phyloP scores from a whole-genome alignment of 2,888 invertebrate species.

The Acleris sparsana region DNA sequence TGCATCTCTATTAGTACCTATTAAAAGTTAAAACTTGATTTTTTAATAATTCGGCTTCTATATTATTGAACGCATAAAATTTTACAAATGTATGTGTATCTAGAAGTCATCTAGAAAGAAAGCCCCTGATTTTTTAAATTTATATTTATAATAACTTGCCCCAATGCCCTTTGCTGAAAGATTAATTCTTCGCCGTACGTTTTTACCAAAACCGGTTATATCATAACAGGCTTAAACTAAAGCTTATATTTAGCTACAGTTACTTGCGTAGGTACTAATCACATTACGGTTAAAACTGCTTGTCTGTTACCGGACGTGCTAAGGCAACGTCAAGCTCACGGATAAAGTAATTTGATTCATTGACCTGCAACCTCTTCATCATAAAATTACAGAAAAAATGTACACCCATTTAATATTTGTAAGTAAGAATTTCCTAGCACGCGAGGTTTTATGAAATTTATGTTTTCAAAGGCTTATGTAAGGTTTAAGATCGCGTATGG shows the following conservation, averaged over 20 bases:
- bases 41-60: no score
- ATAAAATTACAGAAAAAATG: background rate
- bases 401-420: background rate
- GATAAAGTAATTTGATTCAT: conserved; percentile 6
- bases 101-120: no score
- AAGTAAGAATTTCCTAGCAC: background rate
- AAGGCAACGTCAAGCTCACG: conserved; percentile 14
- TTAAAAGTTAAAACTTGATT: no score
- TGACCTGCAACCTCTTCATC: background rate
- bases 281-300: conserved; percentile 29
- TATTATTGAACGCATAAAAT: no score
- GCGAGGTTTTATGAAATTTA: background rate
- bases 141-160: no score
- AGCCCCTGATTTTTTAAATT: no score
- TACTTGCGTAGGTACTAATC: conserved; percentile 27
- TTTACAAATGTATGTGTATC: no score
- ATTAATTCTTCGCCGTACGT: background rate
- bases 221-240: conserved; percentile 28
- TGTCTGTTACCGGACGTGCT: conserved; percentile 7
- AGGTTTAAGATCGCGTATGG: background rate
- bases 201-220: background rate
- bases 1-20: no score
- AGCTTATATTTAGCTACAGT: conserved; percentile 23
- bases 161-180: no score
- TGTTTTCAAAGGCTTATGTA: background rate